A percentile compares a stretch with the other conserved stretches of the same genome.
phyloP scores from a whole-genome alignment of 1,140 invertebrate genomes.

The Lepidurus packardi region DNA sequence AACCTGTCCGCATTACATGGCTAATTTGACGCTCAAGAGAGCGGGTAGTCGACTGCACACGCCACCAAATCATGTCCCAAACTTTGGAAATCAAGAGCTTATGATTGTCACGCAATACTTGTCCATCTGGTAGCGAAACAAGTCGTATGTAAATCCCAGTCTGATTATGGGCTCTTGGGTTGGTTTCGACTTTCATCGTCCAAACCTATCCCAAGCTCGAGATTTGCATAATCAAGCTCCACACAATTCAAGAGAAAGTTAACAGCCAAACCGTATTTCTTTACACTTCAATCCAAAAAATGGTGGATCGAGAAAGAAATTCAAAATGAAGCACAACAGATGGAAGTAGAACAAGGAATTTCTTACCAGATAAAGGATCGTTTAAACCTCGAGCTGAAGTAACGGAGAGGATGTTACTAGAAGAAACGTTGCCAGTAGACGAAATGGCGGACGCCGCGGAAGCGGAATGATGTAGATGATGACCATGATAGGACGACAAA shows the following conservation, averaged over 20 bases:
- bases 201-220: too few relatives aligned
- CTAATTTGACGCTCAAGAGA: not conserved
- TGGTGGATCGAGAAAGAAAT: too few relatives aligned
- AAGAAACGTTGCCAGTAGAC: not conserved
- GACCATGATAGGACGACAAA: constrained; percentile 19
- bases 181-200: too few relatives aligned
- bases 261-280: too few relatives aligned
- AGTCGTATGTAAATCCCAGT: not conserved
- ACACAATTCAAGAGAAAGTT: too few relatives aligned
- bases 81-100: not conserved
- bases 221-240: too few relatives aligned
- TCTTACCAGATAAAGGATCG: constrained; percentile 1
- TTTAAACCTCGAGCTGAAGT: not conserved
- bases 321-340: too few relatives aligned
- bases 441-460: constrained; percentile 1
- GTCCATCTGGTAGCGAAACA: not conserved
- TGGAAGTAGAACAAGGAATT: too few relatives aligned
- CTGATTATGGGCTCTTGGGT: too few relatives aligned
- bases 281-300: too few relatives aligned
- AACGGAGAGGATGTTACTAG: constrained; percentile 1
- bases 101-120: constrained; percentile 6
- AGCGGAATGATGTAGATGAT: constrained; percentile 1
- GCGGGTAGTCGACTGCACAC: constrained; percentile 10
- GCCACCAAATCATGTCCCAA: not conserved
- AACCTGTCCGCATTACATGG: not conserved